Evolutionary conservation across 2,797 vertebrate species (phyloP), one percentile per base, ranked within the genome.

Genomic region (Heteromormyrus szaboi): DNA sequence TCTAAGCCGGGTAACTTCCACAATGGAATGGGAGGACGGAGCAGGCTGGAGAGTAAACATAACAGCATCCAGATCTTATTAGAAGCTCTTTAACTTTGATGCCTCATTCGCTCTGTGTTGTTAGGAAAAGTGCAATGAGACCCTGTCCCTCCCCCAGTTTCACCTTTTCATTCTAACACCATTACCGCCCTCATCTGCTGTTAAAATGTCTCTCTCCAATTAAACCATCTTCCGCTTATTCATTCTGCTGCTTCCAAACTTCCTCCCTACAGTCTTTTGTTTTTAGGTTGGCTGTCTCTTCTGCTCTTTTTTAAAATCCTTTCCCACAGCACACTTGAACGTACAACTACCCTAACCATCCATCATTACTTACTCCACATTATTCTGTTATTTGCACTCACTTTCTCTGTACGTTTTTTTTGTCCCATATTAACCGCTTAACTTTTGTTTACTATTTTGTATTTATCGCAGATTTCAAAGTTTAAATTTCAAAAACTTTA

Each of bases 21-120:
- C 96, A 97, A 96, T 95, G 93, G 93, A 93, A 92, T 93, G 94
- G 96, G 96, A 95, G 96, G 95, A 95, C 92, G 89, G 92, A 88
- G 88, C 87, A 90, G 95, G 92, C 91, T 93, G 72, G 93, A 94
- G 94, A 95, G 95, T 96, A 96, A 96, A 97, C 95, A 96, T 91
- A 90, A 94, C 96, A 95, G 96, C 95, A 96, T 95, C 95, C 94
- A 95, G 92, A 95, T 95, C 96, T 95, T 93, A 97, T 97, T 96
- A 96, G 96, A 96, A 96, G 94, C 96, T 96, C 95, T 96, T 97
- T 97, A 96, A 96, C 95, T 96, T 94, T 93, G 94, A 95, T 94
- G 95, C 95, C 92, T 95, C 41, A 92, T 91, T 19, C 14, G 41
- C 33, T 56, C 8, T n/a, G 33, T 44, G 19, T 12, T 62, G 54